These are phyloP conservation scores for Cordilura impudica DNA, from an alignment of 2,888 invertebrate genomes.

Conservation along the genomic window DNA sequence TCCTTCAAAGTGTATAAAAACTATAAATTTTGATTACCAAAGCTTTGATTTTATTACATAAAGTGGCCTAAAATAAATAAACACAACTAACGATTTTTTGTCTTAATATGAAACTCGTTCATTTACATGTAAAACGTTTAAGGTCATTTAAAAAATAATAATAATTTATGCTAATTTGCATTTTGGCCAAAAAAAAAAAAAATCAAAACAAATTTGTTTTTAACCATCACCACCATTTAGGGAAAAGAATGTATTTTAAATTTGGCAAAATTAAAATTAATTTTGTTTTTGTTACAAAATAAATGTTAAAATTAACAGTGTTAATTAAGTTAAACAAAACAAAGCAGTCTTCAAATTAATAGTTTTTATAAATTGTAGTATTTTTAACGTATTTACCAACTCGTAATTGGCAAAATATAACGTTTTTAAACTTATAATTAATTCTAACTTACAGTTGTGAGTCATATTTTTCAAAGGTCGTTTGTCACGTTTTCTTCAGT, in stretches of 20 bases:
- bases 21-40: no score
- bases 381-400: no score
- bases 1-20: no score
- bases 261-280: not conserved
- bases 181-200: not conserved
- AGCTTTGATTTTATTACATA: no score
- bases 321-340: no score
- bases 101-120: not conserved
- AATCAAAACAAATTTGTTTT: not conserved
- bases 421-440: slow-evolving; percentile 1
- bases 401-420: not conserved
- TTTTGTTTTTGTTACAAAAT: no score
- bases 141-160: not conserved
- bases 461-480: slow-evolving; percentile 35
- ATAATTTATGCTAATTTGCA: slow-evolving; percentile 9
- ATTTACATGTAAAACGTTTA: not conserved
- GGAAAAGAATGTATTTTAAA: not conserved
- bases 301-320: no score
- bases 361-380: no score
- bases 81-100: not conserved
- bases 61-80: no score
- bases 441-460: slow-evolving; percentile 2
- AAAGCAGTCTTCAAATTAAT: no score
- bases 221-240: not conserved
- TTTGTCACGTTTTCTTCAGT: slow-evolving; percentile 53